Base-by-base conservation (phyloP, 2,888 invertebrate genomes). In the Calephelis perditalis region DNA sequence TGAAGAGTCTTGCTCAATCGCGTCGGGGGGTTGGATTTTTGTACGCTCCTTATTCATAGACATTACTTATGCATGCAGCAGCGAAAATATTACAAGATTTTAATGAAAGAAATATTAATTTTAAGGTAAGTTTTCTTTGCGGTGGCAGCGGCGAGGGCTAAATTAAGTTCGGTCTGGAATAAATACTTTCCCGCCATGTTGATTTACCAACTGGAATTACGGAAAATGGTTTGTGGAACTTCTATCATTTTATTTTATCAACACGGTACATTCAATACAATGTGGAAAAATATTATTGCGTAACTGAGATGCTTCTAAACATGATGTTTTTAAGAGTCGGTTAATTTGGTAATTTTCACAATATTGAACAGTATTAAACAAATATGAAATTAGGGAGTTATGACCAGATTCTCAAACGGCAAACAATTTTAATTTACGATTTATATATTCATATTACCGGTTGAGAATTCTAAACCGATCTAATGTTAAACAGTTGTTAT, bases 21-120 rank as follows among this genome's bases (percentile, higher is more conserved):
- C 40, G 59, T 57, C 57, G 52, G 61, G 58, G 61, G 43, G 60
- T 60, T 52, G 59, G 55, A 57, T 71, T 89, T 89, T 87, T 87
- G 84, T 85, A 78, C 81, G 80, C 81, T 77, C 79, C 83, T 85
- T 89, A 91, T 91, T 91, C 91, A 90, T 83, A 70, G 79, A 77
- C 76, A 91, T 91, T 91, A 91, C 89, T 91, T 91, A 91, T 91
- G 91, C 91, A 91, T 91, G 88, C 91, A 91, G 91, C 90, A 85
- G 83, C 78, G 86, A 85, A 91, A 91, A 91, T 89, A 91, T 91
- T 91, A 91, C 91, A 91, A 89, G 87, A 83, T 90, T 90, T 91
- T 91, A 91, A 91, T 91, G 91, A 91, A 91, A 91, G 91, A 91
- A 91, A 91, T 91, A 90, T 90, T 91, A 91, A 90, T 89, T 91